Conservation (phyloP, 2,797 vertebrate genomes). For the Characodon lateralis region DNA sequence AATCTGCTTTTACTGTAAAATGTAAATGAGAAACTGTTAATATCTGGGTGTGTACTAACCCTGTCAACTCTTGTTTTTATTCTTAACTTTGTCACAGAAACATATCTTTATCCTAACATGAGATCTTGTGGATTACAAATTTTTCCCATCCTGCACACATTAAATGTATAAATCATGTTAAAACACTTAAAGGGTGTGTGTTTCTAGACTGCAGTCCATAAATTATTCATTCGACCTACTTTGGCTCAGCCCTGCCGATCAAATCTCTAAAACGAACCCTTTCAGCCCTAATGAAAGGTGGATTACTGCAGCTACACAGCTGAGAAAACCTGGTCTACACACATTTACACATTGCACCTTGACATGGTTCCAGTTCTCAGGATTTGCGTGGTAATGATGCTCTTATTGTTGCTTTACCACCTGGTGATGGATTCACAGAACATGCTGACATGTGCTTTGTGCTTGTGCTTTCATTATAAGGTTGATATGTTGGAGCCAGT, state of each 20-base stretch:
- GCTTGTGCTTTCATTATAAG: not conserved
- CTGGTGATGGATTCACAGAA: constrained; percentile 2
- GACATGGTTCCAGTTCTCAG: not conserved
- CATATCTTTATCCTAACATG: not conserved
- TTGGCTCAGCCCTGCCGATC: constrained; percentile 10
- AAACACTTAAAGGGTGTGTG: constrained; percentile 1
- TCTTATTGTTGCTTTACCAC: constrained; percentile 1
- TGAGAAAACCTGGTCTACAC: not conserved
- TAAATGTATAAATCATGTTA: constrained; percentile 13
- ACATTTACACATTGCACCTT: not conserved
- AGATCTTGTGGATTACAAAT: not conserved
- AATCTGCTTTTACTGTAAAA: not conserved
- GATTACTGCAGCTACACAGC: not conserved
- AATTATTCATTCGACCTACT: constrained; percentile 40
- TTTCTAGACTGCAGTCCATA: constrained; percentile 15
- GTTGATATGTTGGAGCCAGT: not conserved
- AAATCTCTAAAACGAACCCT: constrained; percentile 14
- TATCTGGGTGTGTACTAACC: not conserved
- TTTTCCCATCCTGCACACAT: not conserved
- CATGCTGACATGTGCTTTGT: not conserved
- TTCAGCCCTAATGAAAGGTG: not conserved
- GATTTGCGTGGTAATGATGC: not conserved
- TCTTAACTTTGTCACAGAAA: not conserved
- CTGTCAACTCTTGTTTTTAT: not conserved
- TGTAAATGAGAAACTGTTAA: not conserved